A percentile compares a stretch with the other conserved stretches of the same genome.
Conservation (phyloP, 2,113 vertebrate genomes). For the Myotis brandtii region DNA sequence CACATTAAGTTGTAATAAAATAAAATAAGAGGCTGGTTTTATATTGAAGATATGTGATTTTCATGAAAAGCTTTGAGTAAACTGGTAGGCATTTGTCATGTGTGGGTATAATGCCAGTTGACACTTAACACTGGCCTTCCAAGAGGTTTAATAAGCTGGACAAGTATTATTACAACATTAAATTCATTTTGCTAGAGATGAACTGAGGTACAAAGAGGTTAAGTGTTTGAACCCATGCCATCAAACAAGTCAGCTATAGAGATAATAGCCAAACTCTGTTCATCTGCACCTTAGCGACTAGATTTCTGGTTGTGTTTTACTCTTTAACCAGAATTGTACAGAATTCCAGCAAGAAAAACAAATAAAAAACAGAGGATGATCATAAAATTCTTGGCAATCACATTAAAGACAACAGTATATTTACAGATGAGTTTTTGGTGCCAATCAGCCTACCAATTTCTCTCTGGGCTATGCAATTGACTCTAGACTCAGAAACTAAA, state of each 20-base stretch:
- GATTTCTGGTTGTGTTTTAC: not conserved
- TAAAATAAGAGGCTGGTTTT: not conserved
- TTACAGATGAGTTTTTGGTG: not conserved
- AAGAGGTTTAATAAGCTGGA: not conserved
- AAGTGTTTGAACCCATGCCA: not conserved
- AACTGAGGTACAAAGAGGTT: not conserved
- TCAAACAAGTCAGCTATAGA: not conserved
- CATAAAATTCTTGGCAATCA: not conserved
- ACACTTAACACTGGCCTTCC: not conserved
- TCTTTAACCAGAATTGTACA: not conserved
- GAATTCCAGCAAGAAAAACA: slow-evolving; percentile 2
- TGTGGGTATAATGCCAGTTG: not conserved
- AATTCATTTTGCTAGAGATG: not conserved
- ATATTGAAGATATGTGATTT: not conserved
- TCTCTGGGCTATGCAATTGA: not conserved
- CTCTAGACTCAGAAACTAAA: not conserved
- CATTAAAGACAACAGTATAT: not conserved
- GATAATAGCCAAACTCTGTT: not conserved
- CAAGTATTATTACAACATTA: not conserved
- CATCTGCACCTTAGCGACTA: not conserved
- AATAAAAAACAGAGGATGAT: not conserved
- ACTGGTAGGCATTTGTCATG: not conserved
- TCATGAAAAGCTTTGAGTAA: not conserved
- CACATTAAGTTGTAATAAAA: not conserved
- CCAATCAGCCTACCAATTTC: not conserved